phyloP scores from a whole-genome alignment of 2,888 invertebrate species.

The Pseudococcus viburni region DNA sequence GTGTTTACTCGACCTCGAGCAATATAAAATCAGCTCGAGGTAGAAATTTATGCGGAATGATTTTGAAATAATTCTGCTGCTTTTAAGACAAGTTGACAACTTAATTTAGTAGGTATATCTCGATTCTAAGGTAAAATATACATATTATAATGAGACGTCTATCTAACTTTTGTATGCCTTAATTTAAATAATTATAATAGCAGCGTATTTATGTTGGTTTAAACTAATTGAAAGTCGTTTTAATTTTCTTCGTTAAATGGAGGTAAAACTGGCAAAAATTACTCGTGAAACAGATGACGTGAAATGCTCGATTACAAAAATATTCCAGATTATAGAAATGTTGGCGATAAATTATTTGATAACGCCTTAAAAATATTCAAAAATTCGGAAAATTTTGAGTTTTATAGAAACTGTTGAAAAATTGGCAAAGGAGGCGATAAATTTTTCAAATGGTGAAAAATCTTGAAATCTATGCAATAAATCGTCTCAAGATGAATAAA shows the following conservation, averaged over 20 bases:
- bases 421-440: too few relatives aligned
- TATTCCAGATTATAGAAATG: too few relatives aligned
- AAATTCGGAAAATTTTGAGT: too few relatives aligned
- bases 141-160: not conserved
- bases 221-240: not conserved
- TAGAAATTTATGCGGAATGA: conserved; percentile 5
- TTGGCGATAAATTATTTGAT: too few relatives aligned
- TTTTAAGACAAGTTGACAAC: not conserved
- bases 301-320: too few relatives aligned
- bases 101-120: not conserved
- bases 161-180: not conserved
- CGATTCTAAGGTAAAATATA: not conserved
- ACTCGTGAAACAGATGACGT: too few relatives aligned
- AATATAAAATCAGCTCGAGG: not conserved
- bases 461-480: too few relatives aligned
- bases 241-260: not conserved
- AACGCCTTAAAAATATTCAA: too few relatives aligned
- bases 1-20: not conserved
- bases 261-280: too few relatives aligned
- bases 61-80: not conserved
- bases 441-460: too few relatives aligned
- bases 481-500: too few relatives aligned
- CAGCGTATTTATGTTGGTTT: not conserved
- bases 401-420: too few relatives aligned
- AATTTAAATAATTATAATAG: not conserved